Conservation (phyloP, 1,140 invertebrate species). For the Atopsyche davidsoni region DNA sequence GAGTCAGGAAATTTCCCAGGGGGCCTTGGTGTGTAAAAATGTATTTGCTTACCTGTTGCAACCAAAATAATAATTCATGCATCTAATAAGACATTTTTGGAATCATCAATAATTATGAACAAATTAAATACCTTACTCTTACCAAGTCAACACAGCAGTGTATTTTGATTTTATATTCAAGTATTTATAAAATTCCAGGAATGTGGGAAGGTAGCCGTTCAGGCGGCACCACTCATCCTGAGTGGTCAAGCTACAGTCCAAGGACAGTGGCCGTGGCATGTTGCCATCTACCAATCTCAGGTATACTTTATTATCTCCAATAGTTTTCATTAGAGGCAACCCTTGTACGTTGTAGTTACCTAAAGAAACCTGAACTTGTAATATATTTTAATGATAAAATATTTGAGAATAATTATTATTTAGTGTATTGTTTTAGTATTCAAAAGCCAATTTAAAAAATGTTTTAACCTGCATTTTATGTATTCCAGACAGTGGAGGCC, state of each 20-base stretch:
- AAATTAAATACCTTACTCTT: conserved; percentile 2
- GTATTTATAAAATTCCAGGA: conserved; percentile 6
- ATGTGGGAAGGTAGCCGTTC: conserved; percentile 24
- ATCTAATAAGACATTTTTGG: too few relatives aligned
- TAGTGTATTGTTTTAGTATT: conserved; percentile 1
- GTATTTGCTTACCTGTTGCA: too few relatives aligned
- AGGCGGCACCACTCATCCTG: conserved; percentile 45
- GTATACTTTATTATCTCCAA: conserved; percentile 35
- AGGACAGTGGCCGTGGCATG: conserved; percentile 55
- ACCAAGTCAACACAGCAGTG: neutral
- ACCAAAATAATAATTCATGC: too few relatives aligned
- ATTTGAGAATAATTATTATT: neutral
- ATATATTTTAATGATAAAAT: neutral
- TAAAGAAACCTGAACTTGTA: neutral
- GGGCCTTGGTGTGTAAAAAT: too few relatives aligned
- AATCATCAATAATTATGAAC: conserved; percentile 4
- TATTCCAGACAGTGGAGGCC: conserved; percentile 41
- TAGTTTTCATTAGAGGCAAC: too few relatives aligned
- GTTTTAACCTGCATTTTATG: conserved; percentile 2
- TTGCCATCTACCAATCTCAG: conserved; percentile 48
- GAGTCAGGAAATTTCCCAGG: too few relatives aligned
- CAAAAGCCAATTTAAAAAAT: conserved; percentile 1
- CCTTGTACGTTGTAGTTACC: too few relatives aligned
- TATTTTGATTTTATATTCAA: too few relatives aligned
- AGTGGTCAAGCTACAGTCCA: conserved; percentile 46